phyloP scores from a whole-genome alignment of 2,113 vertebrate genomes.

The Corythoichthys haematopterus region DNA sequence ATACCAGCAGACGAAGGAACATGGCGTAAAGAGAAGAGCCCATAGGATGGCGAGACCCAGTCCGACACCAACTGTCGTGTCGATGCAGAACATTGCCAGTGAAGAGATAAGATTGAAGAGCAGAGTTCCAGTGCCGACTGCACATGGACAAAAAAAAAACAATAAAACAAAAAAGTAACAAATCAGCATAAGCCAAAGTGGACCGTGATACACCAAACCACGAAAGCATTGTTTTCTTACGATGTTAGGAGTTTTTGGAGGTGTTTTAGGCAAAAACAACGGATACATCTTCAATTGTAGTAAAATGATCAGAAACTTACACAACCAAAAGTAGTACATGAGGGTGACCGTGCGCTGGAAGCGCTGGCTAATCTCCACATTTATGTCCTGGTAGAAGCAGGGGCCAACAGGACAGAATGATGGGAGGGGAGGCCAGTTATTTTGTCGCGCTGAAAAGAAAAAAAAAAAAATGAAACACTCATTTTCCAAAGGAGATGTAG shows the following conservation, averaged over 20 bases:
- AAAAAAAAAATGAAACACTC: background rate
- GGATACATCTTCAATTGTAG: background rate
- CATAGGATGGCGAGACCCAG: slow-evolving; percentile 92
- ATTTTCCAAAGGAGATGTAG: background rate
- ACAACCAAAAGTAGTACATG: slow-evolving; percentile 98
- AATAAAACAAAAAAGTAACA: background rate
- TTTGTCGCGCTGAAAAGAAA: slow-evolving; percentile 73
- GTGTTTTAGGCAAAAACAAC: too few species aligned
- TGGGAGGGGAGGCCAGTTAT: slow-evolving; percentile 94
- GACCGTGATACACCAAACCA: background rate
- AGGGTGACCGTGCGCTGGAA: slow-evolving; percentile 87
- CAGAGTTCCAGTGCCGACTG: slow-evolving; percentile 79
- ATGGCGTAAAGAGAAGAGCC: slow-evolving; percentile 88
- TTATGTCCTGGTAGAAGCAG: slow-evolving; percentile 95
- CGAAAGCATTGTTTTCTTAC: too few species aligned
- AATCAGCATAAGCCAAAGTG: background rate
- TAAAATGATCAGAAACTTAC: slow-evolving; percentile 68
- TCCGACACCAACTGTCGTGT: slow-evolving; percentile 67
- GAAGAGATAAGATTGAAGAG: slow-evolving; percentile 85
- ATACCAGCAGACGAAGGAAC: slow-evolving; percentile 95
- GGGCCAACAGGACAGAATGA: slow-evolving; percentile 89
- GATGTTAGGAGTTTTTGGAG: too few species aligned
- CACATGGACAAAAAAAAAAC: slow-evolving; percentile 9
- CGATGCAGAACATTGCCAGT: slow-evolving; percentile 82
- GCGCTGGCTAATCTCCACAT: slow-evolving; percentile 83